These are phyloP conservation scores for Drosophila sucinea DNA, from an alignment of 1,140 invertebrate species.

Conservation along the genomic window DNA sequence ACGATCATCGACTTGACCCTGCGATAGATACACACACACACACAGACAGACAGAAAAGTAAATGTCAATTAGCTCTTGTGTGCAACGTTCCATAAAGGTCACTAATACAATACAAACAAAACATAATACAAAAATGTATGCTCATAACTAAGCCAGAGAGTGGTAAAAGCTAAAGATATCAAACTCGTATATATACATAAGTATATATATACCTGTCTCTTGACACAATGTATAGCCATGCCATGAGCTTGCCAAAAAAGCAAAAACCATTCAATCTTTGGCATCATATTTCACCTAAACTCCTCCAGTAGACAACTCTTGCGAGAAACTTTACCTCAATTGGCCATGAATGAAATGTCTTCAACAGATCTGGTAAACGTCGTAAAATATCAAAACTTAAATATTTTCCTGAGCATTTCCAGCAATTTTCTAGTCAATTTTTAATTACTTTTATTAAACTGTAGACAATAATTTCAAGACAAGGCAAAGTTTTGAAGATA, in stretches of 20 bases:
- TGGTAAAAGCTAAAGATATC: conserved; percentile 47
- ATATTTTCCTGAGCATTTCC: no score
- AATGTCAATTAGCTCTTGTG: conserved; percentile 57
- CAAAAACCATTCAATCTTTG: conserved; percentile 9
- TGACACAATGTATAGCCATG: conserved; percentile 46
- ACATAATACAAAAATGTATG: conserved; percentile 31
- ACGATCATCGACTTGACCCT: conserved; percentile 88
- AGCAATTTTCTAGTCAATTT: no score
- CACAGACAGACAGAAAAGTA: conserved; percentile 34
- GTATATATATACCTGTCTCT: conserved; percentile 23
- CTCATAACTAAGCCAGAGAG: conserved; percentile 71
- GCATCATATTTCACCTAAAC: conserved; percentile 9
- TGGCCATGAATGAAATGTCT: not conserved
- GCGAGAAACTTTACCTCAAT: not conserved
- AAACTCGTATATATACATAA: conserved; percentile 27
- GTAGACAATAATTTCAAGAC: no score
- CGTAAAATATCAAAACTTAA: no score
- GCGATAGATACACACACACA: conserved; percentile 9
- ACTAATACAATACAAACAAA: conserved; percentile 37
- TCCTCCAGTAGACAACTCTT: not conserved
- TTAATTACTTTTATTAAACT: no score
- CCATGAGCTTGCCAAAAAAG: conserved; percentile 35
- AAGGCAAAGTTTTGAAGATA: no score
- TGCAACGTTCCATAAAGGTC: conserved; percentile 51
- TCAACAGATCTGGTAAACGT: no score